A percentile compares a stretch with the other conserved stretches of the same genome.
phyloP scores from a whole-genome alignment of 2,113 vertebrate species.

The Corydoras sp. region DNA sequence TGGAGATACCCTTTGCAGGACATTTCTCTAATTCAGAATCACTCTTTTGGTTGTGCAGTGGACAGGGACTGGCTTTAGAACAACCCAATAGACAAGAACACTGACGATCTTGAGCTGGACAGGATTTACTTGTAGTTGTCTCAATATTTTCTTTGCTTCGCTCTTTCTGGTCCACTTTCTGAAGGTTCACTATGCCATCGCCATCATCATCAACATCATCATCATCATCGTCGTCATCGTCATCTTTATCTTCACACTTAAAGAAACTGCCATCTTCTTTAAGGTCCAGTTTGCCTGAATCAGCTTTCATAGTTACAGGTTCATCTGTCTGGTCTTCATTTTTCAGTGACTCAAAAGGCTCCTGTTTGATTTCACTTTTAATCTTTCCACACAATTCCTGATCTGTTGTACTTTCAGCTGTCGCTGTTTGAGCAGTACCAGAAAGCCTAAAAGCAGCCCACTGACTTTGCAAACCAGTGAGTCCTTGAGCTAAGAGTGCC shows the following conservation, averaged over 20 bases:
- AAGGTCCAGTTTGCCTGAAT: not conserved
- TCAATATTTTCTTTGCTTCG: not conserved
- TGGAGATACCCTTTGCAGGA: slow-evolving; percentile 49
- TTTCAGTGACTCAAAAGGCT: slow-evolving; percentile 15
- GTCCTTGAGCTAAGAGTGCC: slow-evolving; percentile 70
- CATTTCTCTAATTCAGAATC: slow-evolving; percentile 51
- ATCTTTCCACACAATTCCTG: not conserved
- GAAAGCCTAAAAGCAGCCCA: slow-evolving; percentile 57
- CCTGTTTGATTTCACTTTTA: slow-evolving; percentile 28
- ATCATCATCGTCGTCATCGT: too few relatives aligned
- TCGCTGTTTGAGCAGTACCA: slow-evolving; percentile 34
- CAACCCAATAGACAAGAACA: too few relatives aligned
- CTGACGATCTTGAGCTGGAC: too few relatives aligned
- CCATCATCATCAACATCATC: too few relatives aligned
- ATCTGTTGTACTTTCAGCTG: slow-evolving; percentile 42
- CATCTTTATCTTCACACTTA: too few relatives aligned
- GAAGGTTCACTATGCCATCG: too few relatives aligned
- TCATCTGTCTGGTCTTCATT: too few relatives aligned
- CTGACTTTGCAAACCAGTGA: slow-evolving; percentile 64
- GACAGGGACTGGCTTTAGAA: not conserved
- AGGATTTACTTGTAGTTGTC: slow-evolving; percentile 30
- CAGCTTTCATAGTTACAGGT: slow-evolving; percentile 17
- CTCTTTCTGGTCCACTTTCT: too few relatives aligned
- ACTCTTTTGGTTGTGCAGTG: not conserved
- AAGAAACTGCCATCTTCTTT: too few relatives aligned